Percentiles rank a stretch among this genome's conserved stretches.
These are phyloP conservation scores for Ictidomys tridecemlineatus DNA, from an alignment of 2,113 vertebrate genomes.

Conservation along the genomic window DNA sequence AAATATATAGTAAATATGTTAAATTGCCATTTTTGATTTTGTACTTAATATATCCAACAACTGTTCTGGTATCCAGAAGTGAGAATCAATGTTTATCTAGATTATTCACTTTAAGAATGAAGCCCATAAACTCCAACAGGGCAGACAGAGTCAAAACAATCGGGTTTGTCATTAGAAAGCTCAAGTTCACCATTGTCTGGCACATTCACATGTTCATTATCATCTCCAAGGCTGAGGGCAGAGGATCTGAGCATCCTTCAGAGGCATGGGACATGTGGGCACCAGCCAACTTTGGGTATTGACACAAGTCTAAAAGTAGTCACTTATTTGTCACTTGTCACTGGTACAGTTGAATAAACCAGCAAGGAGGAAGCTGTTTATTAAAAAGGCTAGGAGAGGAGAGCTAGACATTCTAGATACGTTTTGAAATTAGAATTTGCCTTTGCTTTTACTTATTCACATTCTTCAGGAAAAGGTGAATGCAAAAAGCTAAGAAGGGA, in stretches of 20 bases:
- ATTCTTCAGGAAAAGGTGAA: background rate
- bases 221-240: background rate
- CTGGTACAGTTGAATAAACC: background rate
- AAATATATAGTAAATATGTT: background rate
- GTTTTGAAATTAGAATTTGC: background rate
- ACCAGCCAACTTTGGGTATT: background rate
- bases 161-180: background rate
- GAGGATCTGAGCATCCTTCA: background rate
- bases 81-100: background rate
- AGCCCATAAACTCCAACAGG: background rate
- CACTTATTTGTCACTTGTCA: background rate
- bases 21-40: background rate
- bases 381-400: background rate
- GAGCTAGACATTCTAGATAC: background rate
- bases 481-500: background rate
- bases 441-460: background rate
- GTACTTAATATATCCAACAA: conserved; percentile 8
- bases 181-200: background rate
- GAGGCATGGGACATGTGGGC: background rate
- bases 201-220: background rate
- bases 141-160: background rate
- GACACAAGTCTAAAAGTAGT: background rate
- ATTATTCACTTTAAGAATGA: conserved; percentile 1
- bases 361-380: background rate
- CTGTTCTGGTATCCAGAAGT: background rate